These are phyloP conservation scores for Apoda limacodes DNA, from an alignment of 2,888 invertebrate species.

Conservation along the genomic window DNA sequence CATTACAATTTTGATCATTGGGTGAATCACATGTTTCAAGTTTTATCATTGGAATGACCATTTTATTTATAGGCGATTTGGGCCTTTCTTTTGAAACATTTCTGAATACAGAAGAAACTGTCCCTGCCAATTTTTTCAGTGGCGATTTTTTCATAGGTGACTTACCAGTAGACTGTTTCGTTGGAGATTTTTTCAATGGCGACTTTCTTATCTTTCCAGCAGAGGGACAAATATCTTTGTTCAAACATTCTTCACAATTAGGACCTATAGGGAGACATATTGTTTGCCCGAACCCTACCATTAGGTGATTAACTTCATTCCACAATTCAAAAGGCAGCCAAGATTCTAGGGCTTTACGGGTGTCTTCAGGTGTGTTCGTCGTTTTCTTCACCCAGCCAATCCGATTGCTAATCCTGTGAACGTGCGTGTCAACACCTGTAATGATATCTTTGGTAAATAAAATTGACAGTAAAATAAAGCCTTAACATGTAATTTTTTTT, in stretches of 20 bases:
- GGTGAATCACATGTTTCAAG: too few species aligned
- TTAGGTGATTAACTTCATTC: conserved; percentile 88
- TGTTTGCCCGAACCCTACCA: conserved; percentile 98
- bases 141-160: too few species aligned
- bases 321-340: conserved; percentile 91
- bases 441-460: too few species aligned
- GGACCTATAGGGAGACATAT: conserved; percentile 88
- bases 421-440: conserved; percentile 95
- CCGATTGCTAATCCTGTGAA: conserved; percentile 93
- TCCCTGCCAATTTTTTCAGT: too few species aligned
- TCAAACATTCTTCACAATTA: conserved; percentile 85
- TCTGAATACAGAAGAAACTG: too few species aligned
- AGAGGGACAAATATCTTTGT: conserved; percentile 84
- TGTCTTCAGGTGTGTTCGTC: conserved; percentile 89
- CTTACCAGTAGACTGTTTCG: conserved; percentile 20
- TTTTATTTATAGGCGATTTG: too few species aligned
- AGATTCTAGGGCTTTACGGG: conserved; percentile 82
- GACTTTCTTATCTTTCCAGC: conserved; percentile 49
- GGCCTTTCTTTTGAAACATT: too few species aligned
- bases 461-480: too few species aligned
- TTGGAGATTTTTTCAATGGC: conserved; percentile 40
- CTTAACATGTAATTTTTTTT: too few species aligned
- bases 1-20: too few species aligned
- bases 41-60: too few species aligned
- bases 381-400: conserved; percentile 84